Evolutionary conservation across 2,888 invertebrate species (phyloP).

Genomic region (Tenthredo amoena): DNA sequence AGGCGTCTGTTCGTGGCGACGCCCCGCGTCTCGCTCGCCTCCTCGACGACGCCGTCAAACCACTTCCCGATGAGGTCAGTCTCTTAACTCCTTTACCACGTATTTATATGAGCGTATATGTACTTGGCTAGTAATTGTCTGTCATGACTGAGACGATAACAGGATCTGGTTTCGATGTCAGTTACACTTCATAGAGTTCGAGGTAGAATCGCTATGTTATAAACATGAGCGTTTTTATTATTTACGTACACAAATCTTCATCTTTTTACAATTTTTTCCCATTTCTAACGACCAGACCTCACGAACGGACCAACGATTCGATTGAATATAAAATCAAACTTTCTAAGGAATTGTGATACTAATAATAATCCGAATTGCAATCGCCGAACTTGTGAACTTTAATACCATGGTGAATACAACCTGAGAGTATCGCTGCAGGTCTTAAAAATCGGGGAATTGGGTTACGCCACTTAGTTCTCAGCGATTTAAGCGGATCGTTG

Average conservation of each 20-base stretch:
- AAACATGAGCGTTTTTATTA: background rate
- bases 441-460: background rate
- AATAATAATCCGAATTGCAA: background rate
- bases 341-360: background rate
- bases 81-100: background rate
- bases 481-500: conserved; percentile 2
- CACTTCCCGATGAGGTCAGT: conserved; percentile 75
- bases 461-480: conserved; percentile 7
- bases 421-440: background rate
- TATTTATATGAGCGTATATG: background rate
- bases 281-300: background rate
- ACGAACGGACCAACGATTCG: background rate
- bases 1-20: conserved; percentile 78
- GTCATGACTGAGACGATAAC: conserved; percentile 11
- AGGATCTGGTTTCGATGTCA: background rate
- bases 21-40: conserved; percentile 75
- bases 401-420: background rate
- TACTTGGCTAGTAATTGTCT: conserved; percentile 28
- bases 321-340: background rate
- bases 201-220: too few species aligned
- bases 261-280: background rate
- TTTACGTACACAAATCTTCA: background rate
- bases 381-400: background rate
- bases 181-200: background rate
- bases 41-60: conserved; percentile 75